Conservation (phyloP, 2,797 vertebrate species). For the Silurus lanzhouensis region DNA sequence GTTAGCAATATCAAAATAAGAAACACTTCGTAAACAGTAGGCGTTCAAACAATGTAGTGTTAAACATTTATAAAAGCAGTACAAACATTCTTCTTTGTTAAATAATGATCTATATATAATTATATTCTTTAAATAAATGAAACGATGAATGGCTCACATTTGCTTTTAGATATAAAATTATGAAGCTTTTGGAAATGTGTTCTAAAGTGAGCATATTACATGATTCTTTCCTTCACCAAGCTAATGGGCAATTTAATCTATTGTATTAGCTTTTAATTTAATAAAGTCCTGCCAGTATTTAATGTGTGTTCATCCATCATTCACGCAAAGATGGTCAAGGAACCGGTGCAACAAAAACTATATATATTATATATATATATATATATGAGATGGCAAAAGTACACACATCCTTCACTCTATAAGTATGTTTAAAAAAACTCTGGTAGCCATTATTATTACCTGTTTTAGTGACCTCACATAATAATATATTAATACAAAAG, state of each 20-base stretch:
- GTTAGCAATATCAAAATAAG: too few relatives aligned
- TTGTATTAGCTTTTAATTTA: constrained; percentile 42
- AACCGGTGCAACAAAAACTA: not conserved
- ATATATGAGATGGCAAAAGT: too few relatives aligned
- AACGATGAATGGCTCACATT: not conserved
- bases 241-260: constrained; percentile 44
- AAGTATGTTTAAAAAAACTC: too few relatives aligned
- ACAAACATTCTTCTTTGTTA: not conserved
- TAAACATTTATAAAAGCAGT: too few relatives aligned
- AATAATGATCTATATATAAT: not conserved
- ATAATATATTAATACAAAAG: too few relatives aligned
- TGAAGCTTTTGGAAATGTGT: not conserved
- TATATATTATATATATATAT: too few relatives aligned
- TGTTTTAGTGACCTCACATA: too few relatives aligned
- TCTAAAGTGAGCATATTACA: not conserved
- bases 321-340: constrained; percentile 29
- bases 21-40: too few relatives aligned
- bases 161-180: not conserved
- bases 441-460: too few relatives aligned
- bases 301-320: constrained; percentile 36
- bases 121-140: not conserved
- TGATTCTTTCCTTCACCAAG: constrained; percentile 8
- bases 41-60: too few relatives aligned
- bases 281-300: constrained; percentile 37
- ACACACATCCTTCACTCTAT: too few relatives aligned